These are phyloP conservation scores for Rotaria socialis DNA, from an alignment of 2,888 invertebrate species.

Conservation along the genomic window DNA sequence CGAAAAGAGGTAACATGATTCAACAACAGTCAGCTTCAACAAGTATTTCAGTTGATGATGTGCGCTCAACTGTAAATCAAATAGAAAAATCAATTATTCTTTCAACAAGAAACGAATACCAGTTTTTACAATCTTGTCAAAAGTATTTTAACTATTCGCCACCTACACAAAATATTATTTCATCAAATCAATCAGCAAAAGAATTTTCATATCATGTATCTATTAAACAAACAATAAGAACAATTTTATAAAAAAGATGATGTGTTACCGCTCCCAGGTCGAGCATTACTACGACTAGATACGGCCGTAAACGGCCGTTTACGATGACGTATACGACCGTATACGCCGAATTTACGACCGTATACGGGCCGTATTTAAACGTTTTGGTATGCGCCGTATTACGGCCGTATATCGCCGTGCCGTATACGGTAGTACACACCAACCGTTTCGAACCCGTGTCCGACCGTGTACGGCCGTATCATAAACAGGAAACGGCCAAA, in stretches of 20 bases:
- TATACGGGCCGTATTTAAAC: too few species aligned
- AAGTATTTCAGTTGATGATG: neutral
- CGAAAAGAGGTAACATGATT: neutral
- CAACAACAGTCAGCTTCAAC: neutral
- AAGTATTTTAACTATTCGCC: neutral
- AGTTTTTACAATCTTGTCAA: neutral
- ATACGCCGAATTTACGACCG: too few species aligned
- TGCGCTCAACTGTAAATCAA: neutral
- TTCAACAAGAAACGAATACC: neutral
- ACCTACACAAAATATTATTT: neutral
- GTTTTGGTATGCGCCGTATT: too few species aligned
- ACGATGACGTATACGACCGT: too few species aligned
- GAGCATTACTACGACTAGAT: too few species aligned
- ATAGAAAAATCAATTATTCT: neutral
- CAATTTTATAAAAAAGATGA: neutral
- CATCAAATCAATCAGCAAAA: neutral
- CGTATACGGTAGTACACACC: too few species aligned
- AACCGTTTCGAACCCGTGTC: too few species aligned
- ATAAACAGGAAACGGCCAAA: too few species aligned
- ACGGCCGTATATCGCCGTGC: too few species aligned
- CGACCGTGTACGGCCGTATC: too few species aligned
- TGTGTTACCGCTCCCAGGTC: too few species aligned
- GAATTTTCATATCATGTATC: neutral
- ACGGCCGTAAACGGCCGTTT: too few species aligned
- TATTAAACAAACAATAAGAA: neutral